Base-by-base conservation (phyloP, 2,888 invertebrate genomes). In the Byasa hedistus region DNA sequence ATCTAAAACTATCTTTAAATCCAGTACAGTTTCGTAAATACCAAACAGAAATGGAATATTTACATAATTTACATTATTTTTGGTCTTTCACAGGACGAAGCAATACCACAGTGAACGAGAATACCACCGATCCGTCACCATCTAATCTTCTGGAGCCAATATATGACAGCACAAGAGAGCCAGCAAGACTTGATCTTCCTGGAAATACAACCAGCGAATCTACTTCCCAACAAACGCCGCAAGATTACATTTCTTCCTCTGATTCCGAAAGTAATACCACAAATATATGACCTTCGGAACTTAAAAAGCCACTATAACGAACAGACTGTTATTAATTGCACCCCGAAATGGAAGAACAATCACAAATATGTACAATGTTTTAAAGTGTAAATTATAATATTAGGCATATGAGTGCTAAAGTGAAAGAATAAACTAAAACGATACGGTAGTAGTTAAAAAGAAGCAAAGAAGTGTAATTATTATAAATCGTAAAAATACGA, bases 21-120 rank as follows among this genome's bases (percentile, higher is more conserved):
- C n/a, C n/a, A n/a, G n/a, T n/a, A n/a, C n/a, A n/a, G n/a, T n/a
- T n/a, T n/a, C n/a, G n/a, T n/a, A n/a, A n/a, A n/a, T n/a, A n/a
- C n/a, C n/a, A n/a, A n/a, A n/a, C n/a, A n/a, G n/a, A n/a, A n/a
- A n/a, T n/a, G n/a, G n/a, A n/a, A n/a, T n/a, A n/a, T n/a, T n/a
- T 17, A 44, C 4, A 44, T 44, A 19, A 19, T 3, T 4, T 15
- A 44, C 12, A 44, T 17, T 0, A 2, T 44, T 44, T 15, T 44
- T 44, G 12, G 12, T 70, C 76, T 63, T 77, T 79, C 73, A 21
- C 83, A 91, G 91, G 91, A 91, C 82, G 90, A 91, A 78, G 88
- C 91, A 81, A 87, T 91, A 82, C 78, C 91, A 73, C 86, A 91
- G 79, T 91, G 76, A 87, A 78, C 71, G 81, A 76, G 22, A 75